Evolutionary conservation across 2,113 vertebrate genomes (phyloP), one percentile per base, ranked within the genome.

Genomic region (Corythornis cristatus): DNA sequence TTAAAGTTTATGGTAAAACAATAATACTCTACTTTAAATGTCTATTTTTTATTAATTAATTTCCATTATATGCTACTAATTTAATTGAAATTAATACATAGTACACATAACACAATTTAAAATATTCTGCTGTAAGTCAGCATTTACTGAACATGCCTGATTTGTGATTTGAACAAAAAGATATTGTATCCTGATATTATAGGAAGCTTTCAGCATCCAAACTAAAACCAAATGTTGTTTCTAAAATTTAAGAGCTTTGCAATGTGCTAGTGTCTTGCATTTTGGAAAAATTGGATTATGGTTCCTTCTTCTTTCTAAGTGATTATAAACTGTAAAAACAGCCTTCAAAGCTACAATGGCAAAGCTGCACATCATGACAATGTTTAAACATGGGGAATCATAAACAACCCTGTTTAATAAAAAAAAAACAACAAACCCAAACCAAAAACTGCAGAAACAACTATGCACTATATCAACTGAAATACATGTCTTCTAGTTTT

Each of bases 171-270:
- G 11, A 87, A 65, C 1, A 9, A 79, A 70, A 66, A 73, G 29
- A 61, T 54, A 85, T 8, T 82, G 4, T 33, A 37, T 81, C 46
- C 28, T 93, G 9, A 81, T 50, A 50, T 35, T 83, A 35, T 43
- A 54, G 35, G 25, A 95, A 70, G 12, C 4, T 76, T 68, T 89
- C 65, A 67, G 26, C 20, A 50, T 40, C 73, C 65, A 54, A 84
- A 84, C 3, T 56, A 57, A 89, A 94, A 50, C 8, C 86, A 92
- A 74, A 80, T 70, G 40, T 81, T 95, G 40, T 81, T 95, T 94
- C 53, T 66, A 61, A 94, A 66, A 51, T 46, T 14, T 51, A 86
- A 86, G 65, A 45, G 9, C 77, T 15, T 72, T 13, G 18, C 35
- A 33, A 53, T 45, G 31, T 61, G 15, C 6, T 64, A 17, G 10